phyloP scores from a whole-genome alignment of 2,113 vertebrate genomes.

The Corythornis cristatus region DNA sequence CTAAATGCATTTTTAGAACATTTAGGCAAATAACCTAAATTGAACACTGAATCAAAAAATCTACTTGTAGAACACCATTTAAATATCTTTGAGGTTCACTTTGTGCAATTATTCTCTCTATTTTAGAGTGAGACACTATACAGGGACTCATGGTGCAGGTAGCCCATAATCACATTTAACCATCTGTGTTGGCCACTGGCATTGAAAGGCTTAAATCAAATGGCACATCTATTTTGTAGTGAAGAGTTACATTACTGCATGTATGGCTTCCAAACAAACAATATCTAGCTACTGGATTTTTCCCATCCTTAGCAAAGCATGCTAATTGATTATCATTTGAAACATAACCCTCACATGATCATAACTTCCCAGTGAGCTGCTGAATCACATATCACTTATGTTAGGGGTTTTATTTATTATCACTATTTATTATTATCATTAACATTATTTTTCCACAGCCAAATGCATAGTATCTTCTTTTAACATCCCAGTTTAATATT shows the following conservation, averaged over 20 bases:
- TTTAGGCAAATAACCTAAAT: not conserved
- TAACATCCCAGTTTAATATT: not conserved
- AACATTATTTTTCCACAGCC: not conserved
- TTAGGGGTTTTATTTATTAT: not conserved
- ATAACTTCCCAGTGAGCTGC: not conserved
- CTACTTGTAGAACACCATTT: not conserved
- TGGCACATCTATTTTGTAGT: not conserved
- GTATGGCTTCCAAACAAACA: not conserved
- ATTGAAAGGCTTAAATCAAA: not conserved
- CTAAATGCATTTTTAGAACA: not conserved
- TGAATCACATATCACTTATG: not conserved
- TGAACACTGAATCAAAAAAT: not conserved
- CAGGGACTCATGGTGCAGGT: not conserved
- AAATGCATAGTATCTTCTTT: not conserved
- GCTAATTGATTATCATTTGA: not conserved
- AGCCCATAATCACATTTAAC: not conserved
- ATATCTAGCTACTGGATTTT: not conserved
- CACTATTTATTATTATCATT: not conserved
- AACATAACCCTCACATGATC: not conserved
- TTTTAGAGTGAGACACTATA: not conserved
- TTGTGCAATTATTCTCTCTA: not conserved
- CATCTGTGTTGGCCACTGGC: not conserved
- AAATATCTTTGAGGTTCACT: not conserved
- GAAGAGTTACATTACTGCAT: not conserved
- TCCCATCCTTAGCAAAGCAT: not conserved